Conservation (phyloP, 2,113 vertebrate genomes). For the Lophura nycthemera region DNA sequence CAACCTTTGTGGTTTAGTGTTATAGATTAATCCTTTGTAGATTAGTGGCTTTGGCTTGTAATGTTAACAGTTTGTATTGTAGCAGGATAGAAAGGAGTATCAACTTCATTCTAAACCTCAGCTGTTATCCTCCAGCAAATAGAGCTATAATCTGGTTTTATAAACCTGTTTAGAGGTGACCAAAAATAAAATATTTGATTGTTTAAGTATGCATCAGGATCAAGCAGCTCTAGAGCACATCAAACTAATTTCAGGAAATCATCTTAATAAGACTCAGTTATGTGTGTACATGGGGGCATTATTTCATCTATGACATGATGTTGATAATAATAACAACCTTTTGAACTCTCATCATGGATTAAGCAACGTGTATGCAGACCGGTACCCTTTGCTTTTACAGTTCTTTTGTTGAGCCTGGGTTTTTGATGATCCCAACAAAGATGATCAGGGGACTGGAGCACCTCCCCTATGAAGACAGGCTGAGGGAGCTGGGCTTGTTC, state of each 20-base stretch:
- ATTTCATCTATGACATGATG: neutral
- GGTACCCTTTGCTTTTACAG: neutral
- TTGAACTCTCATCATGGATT: neutral
- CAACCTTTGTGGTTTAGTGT: neutral
- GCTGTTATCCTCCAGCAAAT: neutral
- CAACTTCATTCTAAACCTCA: neutral
- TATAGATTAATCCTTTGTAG: neutral
- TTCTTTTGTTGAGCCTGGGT: neutral
- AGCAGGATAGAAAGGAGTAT: neutral
- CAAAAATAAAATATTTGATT: neutral
- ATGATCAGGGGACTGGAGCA: no score
- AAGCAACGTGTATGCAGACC: neutral
- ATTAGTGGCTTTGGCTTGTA: neutral
- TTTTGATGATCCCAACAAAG: neutral
- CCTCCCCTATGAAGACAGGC: no score
- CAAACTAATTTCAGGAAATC: neutral
- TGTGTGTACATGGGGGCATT: neutral
- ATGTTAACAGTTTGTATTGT: accelerated
- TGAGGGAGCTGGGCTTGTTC: no score
- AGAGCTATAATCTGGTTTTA: neutral
- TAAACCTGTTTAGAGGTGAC: neutral
- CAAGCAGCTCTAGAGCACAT: neutral
- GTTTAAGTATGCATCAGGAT: neutral
- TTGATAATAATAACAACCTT: neutral
- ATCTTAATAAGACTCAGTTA: neutral